phyloP scores from a whole-genome alignment of 1,140 invertebrate genomes.

The Diachasmimorpha longicaudata region DNA sequence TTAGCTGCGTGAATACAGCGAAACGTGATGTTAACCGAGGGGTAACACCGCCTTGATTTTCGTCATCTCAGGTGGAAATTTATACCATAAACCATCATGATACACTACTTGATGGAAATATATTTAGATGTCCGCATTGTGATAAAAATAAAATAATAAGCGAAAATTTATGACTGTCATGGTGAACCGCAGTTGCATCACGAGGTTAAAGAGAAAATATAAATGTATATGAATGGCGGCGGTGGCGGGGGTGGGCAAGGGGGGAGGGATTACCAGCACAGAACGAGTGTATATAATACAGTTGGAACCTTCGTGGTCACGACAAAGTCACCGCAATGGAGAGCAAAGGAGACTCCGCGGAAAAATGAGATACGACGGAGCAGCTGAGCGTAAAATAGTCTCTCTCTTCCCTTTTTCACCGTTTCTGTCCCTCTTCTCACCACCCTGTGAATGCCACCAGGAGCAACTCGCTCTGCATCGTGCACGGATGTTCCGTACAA shows the following conservation, averaged over 20 bases:
- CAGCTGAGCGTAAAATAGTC: slow-evolving; percentile 58
- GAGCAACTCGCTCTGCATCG: not conserved
- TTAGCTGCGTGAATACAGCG: not conserved
- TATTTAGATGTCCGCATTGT: not conserved
- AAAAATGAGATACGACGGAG: slow-evolving; percentile 57
- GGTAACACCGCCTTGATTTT: not conserved
- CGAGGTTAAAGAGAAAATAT: not conserved
- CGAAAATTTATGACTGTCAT: not conserved
- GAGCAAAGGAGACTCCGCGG: slow-evolving; percentile 25
- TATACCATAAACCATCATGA: not conserved
- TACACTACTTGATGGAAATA: not conserved
- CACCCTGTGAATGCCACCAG: not conserved
- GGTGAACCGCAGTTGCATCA: not conserved
- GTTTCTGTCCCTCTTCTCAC: slow-evolving; percentile 9
- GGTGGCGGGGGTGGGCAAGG: too few species aligned
- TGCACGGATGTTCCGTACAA: not conserved
- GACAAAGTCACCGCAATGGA: slow-evolving; percentile 23
- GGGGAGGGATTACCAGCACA: too few species aligned
- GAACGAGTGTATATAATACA: not conserved
- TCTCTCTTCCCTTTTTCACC: slow-evolving; percentile 4
- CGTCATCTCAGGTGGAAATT: not conserved
- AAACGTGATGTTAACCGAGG: not conserved
- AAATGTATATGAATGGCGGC: not conserved
- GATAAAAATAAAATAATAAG: not conserved
- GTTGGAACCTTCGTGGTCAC: slow-evolving; percentile 27